These are phyloP conservation scores for Parotocinclus haroldoi DNA, from an alignment of 2,797 vertebrate species.

Conservation along the genomic window DNA sequence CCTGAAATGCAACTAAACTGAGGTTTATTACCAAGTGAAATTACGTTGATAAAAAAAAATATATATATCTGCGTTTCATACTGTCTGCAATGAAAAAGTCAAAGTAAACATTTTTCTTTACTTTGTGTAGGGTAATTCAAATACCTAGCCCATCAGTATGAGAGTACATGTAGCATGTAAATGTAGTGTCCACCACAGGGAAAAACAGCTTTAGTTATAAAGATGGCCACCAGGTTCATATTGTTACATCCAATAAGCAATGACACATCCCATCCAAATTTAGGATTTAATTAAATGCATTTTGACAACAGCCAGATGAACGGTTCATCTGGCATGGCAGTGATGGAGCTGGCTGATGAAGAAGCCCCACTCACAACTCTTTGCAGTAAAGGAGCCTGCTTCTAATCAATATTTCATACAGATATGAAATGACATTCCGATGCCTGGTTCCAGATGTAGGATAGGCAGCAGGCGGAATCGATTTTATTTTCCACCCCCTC, in stretches of 20 bases:
- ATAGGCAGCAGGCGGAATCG: slow-evolving; percentile 36
- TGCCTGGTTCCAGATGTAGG: slow-evolving; percentile 28
- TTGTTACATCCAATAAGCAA: slow-evolving; percentile 1
- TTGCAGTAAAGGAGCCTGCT: slow-evolving; percentile 29
- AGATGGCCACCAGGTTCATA: background rate
- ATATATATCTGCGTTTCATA: no score
- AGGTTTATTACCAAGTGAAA: no score
- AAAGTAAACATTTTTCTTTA: no score
- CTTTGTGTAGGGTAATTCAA: no score
- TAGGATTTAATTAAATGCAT: slow-evolving; percentile 2
- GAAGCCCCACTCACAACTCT: slow-evolving; percentile 10
- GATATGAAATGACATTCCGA: slow-evolving; percentile 51
- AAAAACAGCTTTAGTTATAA: background rate
- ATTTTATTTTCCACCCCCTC: slow-evolving; percentile 29
- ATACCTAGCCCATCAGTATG: no score
- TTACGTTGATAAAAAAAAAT: no score
- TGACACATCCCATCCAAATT: slow-evolving; percentile 1
- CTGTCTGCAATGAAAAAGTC: no score
- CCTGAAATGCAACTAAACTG: no score
- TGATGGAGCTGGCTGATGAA: slow-evolving; percentile 10
- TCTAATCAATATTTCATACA: slow-evolving; percentile 55
- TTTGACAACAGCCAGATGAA: slow-evolving; percentile 7
- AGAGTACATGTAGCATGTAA: no score
- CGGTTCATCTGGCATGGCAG: slow-evolving; percentile 1
- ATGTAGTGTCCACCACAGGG: no score